Conservation (phyloP, 2,797 vertebrate species). For the Semaprochilodus insignis region DNA sequence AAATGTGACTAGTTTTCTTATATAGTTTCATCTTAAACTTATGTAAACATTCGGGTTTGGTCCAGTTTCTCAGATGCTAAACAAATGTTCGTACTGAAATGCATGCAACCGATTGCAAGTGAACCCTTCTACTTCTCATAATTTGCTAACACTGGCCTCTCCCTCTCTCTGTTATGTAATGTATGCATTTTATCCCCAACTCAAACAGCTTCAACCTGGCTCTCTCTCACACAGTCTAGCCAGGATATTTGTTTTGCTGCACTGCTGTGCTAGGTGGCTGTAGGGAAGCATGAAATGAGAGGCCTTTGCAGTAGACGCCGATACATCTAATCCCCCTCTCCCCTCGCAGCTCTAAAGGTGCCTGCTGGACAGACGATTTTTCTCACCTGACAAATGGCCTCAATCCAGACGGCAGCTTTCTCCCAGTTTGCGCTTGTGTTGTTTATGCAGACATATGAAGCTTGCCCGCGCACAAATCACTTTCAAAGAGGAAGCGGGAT, state of each 20-base stretch:
- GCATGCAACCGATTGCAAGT: background rate
- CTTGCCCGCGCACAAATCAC: constrained; percentile 18
- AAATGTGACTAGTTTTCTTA: too few relatives aligned
- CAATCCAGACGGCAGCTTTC: constrained; percentile 45
- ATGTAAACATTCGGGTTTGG: too few relatives aligned
- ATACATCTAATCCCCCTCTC: constrained; percentile 56
- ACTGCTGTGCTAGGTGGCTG: constrained; percentile 47
- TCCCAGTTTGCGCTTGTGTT: constrained; percentile 19
- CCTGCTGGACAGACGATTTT: constrained; percentile 37
- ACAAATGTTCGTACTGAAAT: background rate
- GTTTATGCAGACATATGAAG: constrained; percentile 45
- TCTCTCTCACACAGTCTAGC: constrained; percentile 35
- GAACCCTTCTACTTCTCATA: background rate
- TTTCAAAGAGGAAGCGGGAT: constrained; percentile 14
- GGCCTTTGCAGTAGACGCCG: constrained; percentile 54
- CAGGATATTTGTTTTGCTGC: constrained; percentile 49
- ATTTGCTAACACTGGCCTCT: background rate
- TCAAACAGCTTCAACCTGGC: constrained; percentile 27
- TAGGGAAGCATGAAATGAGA: constrained; percentile 48
- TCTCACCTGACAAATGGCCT: constrained; percentile 56
- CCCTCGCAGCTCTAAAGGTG: constrained; percentile 45
- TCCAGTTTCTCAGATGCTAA: background rate
- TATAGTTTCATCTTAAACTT: too few relatives aligned
- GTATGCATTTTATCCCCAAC: constrained; percentile 16
- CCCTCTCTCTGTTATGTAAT: constrained; percentile 4